These are phyloP conservation scores for Buceros bicornis DNA, from an alignment of 2,797 vertebrate genomes.

Conservation along the genomic window DNA sequence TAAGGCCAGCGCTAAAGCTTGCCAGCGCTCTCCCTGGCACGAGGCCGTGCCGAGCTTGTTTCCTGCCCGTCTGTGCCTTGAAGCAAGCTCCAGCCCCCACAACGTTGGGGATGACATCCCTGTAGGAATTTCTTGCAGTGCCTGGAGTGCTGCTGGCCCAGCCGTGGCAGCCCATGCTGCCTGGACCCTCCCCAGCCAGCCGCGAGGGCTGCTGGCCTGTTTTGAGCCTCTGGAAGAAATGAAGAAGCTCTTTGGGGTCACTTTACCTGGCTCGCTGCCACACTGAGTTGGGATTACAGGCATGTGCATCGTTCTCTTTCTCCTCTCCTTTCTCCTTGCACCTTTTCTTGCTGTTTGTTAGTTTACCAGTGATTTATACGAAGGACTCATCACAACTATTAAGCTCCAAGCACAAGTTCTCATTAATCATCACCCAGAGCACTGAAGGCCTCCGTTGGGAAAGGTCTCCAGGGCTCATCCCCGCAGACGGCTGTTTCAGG, in stretches of 20 bases:
- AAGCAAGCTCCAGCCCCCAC: background rate
- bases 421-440: background rate
- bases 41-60: background rate
- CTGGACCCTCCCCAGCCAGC: background rate
- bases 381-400: background rate
- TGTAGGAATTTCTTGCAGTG: background rate
- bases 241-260: background rate
- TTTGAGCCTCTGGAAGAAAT: background rate
- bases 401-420: background rate
- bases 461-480: background rate
- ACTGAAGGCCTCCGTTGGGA: background rate
- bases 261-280: background rate
- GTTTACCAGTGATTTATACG: background rate
- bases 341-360: background rate
- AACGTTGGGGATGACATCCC: background rate
- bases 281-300: background rate
- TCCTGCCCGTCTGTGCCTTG: background rate
- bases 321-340: background rate
- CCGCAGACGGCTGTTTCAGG: background rate
- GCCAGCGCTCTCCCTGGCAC: background rate
- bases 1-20: background rate
- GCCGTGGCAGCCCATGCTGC: fast-evolving
- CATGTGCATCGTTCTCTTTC: background rate
- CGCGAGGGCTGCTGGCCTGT: background rate
- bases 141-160: background rate